Evolutionary conservation across 2,797 vertebrate genomes (phyloP), one percentile per base, ranked within the genome.

Genomic region (Melanotaenia maccullochi): DNA sequence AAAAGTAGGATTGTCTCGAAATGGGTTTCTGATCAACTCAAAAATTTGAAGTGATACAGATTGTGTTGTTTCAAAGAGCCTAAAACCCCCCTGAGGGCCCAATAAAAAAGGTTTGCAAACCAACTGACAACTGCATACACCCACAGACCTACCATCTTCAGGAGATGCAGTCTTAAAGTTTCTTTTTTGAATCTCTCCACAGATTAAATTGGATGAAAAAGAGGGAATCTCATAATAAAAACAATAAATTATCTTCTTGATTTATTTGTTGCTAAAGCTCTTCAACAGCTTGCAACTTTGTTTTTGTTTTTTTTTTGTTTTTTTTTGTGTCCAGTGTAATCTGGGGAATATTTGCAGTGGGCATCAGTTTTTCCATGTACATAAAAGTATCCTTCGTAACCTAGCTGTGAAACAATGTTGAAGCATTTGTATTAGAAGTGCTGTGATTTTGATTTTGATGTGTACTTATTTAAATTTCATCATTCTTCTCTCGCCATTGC

Each of bases 391-490:
- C 9, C 24, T 54, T 60, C 60, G 25, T 13, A 1, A 8, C 11
- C 33, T 0, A 14, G 25, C 25, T 70, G 28, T 20, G 51, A n/a
- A 30, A 30, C 28, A 30, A 8, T 57, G 30, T 1, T 47, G 9
- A 35, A 24, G 28, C 52, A 25, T 36, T 47, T 63, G 60, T 36
- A 13, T 56, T 64, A 5, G 13, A 67, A 47, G 44, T 68, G 2
- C 7, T 57, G 54, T 0, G 1, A 67, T 58, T 30, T 64, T 33
- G 18, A 1, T 54, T 36, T 51, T 58, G 6, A 32, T 51, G 25
- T 51, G 16, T 16, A 42, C 28, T 22, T 68, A 20, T 52, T 64
- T 73, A 63, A 49, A 44, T 28, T 12, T 47, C n/a, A 5, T n/a
- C 12, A 16, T 67, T 42, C 3, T 60, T 4, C 24, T 7, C 13